Base-by-base conservation (phyloP, 2,888 invertebrate species). In the Drosophila limbata region DNA sequence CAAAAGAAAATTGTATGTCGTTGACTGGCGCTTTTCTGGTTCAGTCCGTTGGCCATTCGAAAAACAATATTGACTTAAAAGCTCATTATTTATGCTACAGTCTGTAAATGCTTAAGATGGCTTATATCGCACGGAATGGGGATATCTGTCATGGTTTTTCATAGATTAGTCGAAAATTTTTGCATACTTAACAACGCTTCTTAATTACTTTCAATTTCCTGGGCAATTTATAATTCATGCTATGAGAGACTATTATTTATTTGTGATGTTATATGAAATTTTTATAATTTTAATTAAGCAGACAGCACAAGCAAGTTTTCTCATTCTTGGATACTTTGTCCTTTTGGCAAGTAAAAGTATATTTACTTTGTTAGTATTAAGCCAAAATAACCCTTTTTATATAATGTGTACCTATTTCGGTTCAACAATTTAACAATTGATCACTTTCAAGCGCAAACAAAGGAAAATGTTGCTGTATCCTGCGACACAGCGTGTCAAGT, bases 1-100 rank as follows among this genome's bases (percentile, higher is more conserved):
- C 60, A 55, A 48, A 44, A 35, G 31, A 55, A 25, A 69, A 59
- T 50, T 39, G 45, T 33, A 4, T 52, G 55, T 51, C 40, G 42
- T 55, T 50, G 62, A 52, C 68, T 51, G 63, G 4, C 44, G 59
- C 37, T 63, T 35, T 61, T 57, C 17, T 39, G 33, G 21, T 33
- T 59, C 35, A 42, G 8, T 44, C 69, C 51, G 37, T 37, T 57
- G 55, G 59, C 47, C 61, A 51, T 48, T 31, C 52, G 42, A 13
- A 28, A 42, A 66, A 56, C 25, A 57, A 66, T 69, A 69, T 82
- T 82, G 74, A 69, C 50, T 39, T 13, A 55, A 21, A 44, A 33
- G 44, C 45, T 45, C 28, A 69, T 65, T 65, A 48, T 40, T 40
- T 52, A 60, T 65, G 59, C 63, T n/a, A 3, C 48, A 45, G 39